Evolutionary conservation across 2,113 vertebrate species (phyloP).

Genomic region (Cephalopterus ornatus): DNA sequence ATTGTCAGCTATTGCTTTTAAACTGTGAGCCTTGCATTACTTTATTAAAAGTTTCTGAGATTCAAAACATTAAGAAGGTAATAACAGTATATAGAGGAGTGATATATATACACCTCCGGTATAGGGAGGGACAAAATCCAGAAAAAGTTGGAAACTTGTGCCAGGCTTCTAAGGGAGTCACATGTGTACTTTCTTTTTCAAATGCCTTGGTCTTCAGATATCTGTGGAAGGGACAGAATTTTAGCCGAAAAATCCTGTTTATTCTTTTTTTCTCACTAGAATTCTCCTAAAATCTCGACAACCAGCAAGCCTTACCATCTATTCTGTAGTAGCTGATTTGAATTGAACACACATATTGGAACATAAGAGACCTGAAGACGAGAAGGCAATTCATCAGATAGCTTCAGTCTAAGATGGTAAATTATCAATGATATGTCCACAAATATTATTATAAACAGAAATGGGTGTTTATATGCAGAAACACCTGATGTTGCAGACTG

Average conservation of each 20-base stretch:
- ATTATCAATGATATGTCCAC: neutral
- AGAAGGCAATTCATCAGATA: neutral
- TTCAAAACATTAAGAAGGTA: neutral
- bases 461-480: neutral
- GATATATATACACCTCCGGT: neutral
- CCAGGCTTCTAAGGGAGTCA: neutral
- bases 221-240: neutral
- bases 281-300: neutral
- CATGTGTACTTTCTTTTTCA: neutral
- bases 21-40: conserved; percentile 44
- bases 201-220: neutral
- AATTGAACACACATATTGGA: neutral
- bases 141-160: neutral
- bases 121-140: neutral
- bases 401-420: neutral
- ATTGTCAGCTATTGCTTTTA: conserved; percentile 71
- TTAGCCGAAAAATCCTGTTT: neutral
- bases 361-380: neutral
- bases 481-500: rapidly evolving
- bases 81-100: neutral
- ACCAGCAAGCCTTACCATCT: neutral
- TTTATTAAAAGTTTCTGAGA: conserved; percentile 57
- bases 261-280: neutral
- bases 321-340: neutral
- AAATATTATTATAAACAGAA: neutral